Base-by-base conservation (phyloP, 2,797 vertebrate genomes). In the Vultur gryphus region DNA sequence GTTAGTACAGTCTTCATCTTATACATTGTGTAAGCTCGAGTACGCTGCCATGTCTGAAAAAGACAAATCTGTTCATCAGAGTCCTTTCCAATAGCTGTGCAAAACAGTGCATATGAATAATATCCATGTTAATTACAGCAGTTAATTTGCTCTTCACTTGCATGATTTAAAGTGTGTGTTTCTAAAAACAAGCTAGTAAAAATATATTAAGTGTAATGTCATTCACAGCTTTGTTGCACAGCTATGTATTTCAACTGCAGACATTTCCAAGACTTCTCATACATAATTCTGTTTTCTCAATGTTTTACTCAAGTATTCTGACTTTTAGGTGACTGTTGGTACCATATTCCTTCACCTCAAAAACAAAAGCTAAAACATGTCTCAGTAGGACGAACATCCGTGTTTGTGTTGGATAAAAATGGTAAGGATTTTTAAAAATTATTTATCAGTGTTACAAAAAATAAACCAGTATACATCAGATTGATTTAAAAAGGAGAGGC, bases 311-410 rank as follows among this genome's bases (percentile, higher is more conserved):
- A 51, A 62, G 28, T 78, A 81, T 92, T 95, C 37, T 95, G 37
- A 88, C 69, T 37, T 91, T 21, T 18, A 97, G 97, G 96, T 82
- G 96, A 97, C 48, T 97, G 96, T 61, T 97, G 96, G 99, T 99
- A 99, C 95, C 99, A 99, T 95, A 99, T 99, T 92, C 99, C 99
- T 4, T 98, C 99, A 9, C 99, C 99, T 14, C 96, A 98, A 39
- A 99, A 99, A 52, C 99, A 99, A 97, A 99, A 99, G 97, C 91
- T 99, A 77, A 99, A 98, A 90, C 99, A 99, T 96, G 99, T 99
- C 75, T 99, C 99, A 2, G 99, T 99, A 3, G 99, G 99, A n/a
- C 98, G 98, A 97, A 99, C 99, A 0, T 99, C 99, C 0, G 98
- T 99, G 57, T 99, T 97, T 52, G 95, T 98, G 14, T 98, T 99